Conservation (phyloP, 2,888 invertebrate genomes). For the Maniola hyperantus region DNA sequence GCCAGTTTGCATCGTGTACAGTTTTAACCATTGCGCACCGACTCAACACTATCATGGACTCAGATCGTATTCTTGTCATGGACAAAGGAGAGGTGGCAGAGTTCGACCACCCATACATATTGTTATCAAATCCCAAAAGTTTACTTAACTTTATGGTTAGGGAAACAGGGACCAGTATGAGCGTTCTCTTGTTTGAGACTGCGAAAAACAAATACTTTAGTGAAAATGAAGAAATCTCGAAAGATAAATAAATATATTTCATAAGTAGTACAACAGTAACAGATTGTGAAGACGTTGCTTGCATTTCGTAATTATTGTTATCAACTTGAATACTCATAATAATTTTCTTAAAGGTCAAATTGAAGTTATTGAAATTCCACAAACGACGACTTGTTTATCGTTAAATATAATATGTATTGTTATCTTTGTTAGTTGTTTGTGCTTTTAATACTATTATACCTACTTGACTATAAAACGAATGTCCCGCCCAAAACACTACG, state of each 20-base stretch:
- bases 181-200: conserved; percentile 56
- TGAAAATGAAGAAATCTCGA: conserved; percentile 12
- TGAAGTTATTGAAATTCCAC: not conserved
- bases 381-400: not conserved
- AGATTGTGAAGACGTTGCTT: too few species aligned
- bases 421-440: not conserved
- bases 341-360: not conserved
- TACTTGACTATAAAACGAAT: too few species aligned
- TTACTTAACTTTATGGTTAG: conserved; percentile 85
- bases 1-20: conserved; percentile 89
- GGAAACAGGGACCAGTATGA: conserved; percentile 83
- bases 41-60: conserved; percentile 95
- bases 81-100: conserved; percentile 89
- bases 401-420: not conserved
- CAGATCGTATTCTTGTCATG: conserved; percentile 93
- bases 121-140: conserved; percentile 83
- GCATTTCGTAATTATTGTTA: not conserved
- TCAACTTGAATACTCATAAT: conserved; percentile 1
- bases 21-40: conserved; percentile 96
- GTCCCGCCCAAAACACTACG: too few species aligned
- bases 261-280: not conserved
- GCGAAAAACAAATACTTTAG: conserved; percentile 61
- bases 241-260: conserved; percentile 13
- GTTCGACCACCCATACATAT: conserved; percentile 85
- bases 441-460: too few species aligned